Percentiles rank a stretch among this genome's conserved stretches.
Conservation (phyloP, 2,797 vertebrate species). For the Austrolebias charrua region DNA sequence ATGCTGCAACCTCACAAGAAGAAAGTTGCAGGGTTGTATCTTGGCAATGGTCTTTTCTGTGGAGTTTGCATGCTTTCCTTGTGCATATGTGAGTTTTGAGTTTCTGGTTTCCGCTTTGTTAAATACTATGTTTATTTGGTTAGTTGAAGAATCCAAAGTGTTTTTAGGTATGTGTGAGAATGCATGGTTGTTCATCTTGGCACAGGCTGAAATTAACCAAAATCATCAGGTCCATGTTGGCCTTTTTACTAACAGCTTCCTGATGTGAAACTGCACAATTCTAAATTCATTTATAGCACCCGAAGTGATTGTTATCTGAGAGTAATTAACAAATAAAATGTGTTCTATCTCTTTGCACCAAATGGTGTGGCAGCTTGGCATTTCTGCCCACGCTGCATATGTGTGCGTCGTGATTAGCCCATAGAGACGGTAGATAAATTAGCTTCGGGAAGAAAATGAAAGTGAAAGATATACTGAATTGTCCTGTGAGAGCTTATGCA, state of each 20-base stretch:
- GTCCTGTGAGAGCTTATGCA: slow-evolving; percentile 68
- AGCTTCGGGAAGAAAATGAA: slow-evolving; percentile 71
- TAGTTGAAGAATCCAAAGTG: no score
- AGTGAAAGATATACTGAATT: slow-evolving; percentile 65
- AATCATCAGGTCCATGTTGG: slow-evolving; percentile 31
- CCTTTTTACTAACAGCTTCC: slow-evolving; percentile 38
- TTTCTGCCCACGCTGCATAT: slow-evolving; percentile 62
- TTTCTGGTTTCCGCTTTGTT: no score
- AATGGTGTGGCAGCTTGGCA: slow-evolving; percentile 62
- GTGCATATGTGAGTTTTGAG: no score
- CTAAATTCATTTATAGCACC: slow-evolving; percentile 45
- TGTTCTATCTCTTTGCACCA: slow-evolving; percentile 53
- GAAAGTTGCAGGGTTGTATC: no score
- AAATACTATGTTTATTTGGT: no score
- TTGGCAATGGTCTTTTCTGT: no score
- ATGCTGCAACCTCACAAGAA: no score
- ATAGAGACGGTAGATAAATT: slow-evolving; percentile 72
- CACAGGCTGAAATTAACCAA: slow-evolving; percentile 11
- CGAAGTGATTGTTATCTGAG: slow-evolving; percentile 66
- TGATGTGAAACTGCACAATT: slow-evolving; percentile 31
- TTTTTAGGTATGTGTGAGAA: no score
- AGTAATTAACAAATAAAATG: slow-evolving; percentile 68
- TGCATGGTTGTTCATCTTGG: no score
- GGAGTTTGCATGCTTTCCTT: no score
- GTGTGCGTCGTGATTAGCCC: slow-evolving; percentile 69